Percentiles rank a stretch among this genome's conserved stretches.
These are phyloP conservation scores for Cephus nigrinus DNA, from an alignment of 2,888 invertebrate genomes.

Conservation along the genomic window DNA sequence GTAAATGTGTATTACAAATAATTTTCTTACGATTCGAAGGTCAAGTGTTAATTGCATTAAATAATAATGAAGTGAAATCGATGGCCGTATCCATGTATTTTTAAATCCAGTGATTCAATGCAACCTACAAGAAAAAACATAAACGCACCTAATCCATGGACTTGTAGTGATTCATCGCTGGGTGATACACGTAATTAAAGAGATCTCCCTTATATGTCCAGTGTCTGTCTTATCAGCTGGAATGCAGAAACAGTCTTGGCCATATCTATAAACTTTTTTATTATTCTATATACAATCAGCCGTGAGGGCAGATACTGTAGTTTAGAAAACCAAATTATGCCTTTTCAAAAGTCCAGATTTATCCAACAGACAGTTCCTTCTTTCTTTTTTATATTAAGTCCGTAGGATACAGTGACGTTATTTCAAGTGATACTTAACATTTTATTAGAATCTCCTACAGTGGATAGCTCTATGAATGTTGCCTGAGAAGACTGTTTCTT, in stretches of 20 bases:
- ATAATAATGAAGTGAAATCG: not conserved
- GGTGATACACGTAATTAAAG: conserved; percentile 12
- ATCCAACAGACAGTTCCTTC: not conserved
- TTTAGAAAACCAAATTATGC: not conserved
- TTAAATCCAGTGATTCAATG: not conserved
- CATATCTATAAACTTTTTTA: not conserved
- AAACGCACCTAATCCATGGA: not conserved
- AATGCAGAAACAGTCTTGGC: conserved; percentile 2
- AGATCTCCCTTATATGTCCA: conserved; percentile 14
- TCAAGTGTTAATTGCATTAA: not conserved
- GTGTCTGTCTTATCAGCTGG: conserved; percentile 18
- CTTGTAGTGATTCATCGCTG: conserved; percentile 15
- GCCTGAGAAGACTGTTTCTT: not conserved
- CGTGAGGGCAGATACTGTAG: not conserved
- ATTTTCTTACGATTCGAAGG: not conserved
- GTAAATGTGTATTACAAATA: not conserved
- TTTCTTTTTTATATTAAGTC: not conserved
- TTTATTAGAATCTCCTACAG: not conserved
- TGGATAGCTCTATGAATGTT: not conserved
- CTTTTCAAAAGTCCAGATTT: not conserved
- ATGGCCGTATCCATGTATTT: not conserved
- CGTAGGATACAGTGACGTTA: not conserved
- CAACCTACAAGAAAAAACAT: not conserved
- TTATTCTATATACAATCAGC: not conserved
- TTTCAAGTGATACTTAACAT: not conserved